Evolutionary conservation across 2,113 vertebrate genomes (phyloP).

Genomic region (Odobenus rosmarus): DNA sequence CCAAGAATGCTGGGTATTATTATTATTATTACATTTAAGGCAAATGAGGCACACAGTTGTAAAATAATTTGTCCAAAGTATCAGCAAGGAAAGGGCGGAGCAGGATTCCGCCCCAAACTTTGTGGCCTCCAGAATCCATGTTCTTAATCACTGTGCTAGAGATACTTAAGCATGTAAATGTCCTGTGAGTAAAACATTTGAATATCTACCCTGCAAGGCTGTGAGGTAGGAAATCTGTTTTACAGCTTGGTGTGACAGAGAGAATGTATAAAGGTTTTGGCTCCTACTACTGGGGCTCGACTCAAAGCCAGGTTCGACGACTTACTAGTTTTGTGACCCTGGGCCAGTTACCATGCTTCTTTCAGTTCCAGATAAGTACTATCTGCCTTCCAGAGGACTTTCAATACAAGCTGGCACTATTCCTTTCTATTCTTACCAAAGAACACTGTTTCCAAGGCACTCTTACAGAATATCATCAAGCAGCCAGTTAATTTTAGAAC

Average conservation of each 20-base stretch:
- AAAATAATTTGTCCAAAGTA: neutral
- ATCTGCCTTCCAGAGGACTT: neutral
- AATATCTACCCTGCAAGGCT: neutral
- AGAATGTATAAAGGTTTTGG: neutral
- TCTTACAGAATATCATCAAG: neutral
- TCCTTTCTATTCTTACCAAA: constrained; percentile 6
- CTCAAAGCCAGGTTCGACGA: neutral
- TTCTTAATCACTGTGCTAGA: neutral
- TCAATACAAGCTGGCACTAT: neutral
- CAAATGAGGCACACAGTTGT: neutral
- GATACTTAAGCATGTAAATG: neutral
- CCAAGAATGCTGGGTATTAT: neutral
- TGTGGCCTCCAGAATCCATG: neutral
- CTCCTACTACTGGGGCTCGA: neutral
- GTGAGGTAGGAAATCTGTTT: neutral
- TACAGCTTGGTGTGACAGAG: neutral
- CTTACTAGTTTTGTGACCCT: neutral
- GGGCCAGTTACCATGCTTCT: neutral
- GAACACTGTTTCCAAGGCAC: neutral
- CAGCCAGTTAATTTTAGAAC: constrained; percentile 36
- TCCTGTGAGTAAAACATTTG: neutral
- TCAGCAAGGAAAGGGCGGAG: neutral
- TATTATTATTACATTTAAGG: neutral
- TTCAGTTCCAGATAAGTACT: neutral
- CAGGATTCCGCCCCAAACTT: neutral